Conservation (phyloP, 2,797 vertebrate species). For the Triplophysa yarkandensis region DNA sequence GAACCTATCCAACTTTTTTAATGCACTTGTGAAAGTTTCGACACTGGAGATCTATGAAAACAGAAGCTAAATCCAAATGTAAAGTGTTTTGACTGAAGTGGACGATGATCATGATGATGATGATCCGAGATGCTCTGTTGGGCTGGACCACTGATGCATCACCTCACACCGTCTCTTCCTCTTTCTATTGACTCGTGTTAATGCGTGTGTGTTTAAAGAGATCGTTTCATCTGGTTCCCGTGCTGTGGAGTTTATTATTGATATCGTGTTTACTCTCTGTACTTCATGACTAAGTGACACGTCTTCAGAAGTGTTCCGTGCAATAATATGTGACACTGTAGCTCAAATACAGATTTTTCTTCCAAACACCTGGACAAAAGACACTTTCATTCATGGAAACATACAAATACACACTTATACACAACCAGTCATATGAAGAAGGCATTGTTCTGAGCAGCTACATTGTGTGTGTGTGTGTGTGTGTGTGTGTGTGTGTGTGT, state of each 20-base stretch:
- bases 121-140: background rate
- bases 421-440: background rate
- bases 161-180: background rate
- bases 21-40: conserved; percentile 21
- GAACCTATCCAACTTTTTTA: background rate
- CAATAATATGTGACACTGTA: conserved; percentile 36
- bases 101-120: background rate
- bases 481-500: conserved; percentile 11
- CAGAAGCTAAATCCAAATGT: conserved; percentile 33
- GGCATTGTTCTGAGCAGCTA: no score
- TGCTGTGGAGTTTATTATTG: conserved; percentile 25
- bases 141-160: background rate
- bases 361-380: background rate
- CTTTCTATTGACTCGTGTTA: background rate
- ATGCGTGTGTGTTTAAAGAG: background rate
- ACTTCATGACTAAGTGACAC: background rate
- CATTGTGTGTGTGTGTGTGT: conserved; percentile 18
- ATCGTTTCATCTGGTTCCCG: background rate
- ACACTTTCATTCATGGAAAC: background rate
- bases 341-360: conserved; percentile 2
- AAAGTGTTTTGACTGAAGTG: background rate
- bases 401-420: conserved; percentile 30
- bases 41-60: conserved; percentile 3
- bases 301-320: conserved; percentile 16
- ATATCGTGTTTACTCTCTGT: conserved; percentile 25